A percentile compares a stretch with the other conserved stretches of the same genome.
These are phyloP conservation scores for Paralichthys olivaceus DNA, from an alignment of 2,113 vertebrate genomes.

Conservation along the genomic window DNA sequence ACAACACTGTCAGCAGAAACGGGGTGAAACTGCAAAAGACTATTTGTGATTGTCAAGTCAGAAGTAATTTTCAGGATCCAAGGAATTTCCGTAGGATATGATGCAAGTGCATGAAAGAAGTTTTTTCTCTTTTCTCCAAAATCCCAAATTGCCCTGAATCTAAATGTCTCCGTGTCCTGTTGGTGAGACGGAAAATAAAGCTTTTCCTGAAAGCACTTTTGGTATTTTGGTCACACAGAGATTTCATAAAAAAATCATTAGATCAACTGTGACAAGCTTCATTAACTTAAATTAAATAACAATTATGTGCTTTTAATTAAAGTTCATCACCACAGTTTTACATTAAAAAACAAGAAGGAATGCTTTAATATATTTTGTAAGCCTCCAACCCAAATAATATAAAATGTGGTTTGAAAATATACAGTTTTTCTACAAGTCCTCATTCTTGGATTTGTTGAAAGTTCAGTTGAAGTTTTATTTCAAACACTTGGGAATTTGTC, in stretches of 20 bases:
- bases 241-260: slow-evolving; percentile 19
- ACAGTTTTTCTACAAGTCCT: neutral
- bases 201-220: slow-evolving; percentile 6
- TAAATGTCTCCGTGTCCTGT: neutral
- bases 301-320: neutral
- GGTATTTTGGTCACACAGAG: slow-evolving; percentile 21
- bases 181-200: neutral
- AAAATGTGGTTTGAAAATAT: neutral
- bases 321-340: neutral
- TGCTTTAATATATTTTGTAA: neutral
- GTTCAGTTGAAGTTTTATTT: slow-evolving; percentile 58
- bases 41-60: slow-evolving; percentile 47
- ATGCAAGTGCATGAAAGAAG: slow-evolving; percentile 66
- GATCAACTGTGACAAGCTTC: slow-evolving; percentile 9
- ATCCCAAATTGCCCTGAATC: slow-evolving; percentile 8
- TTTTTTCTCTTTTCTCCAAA: neutral
- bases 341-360: neutral
- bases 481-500: slow-evolving; percentile 32
- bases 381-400: neutral
- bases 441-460: slow-evolving; percentile 43
- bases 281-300: slow-evolving; percentile 14
- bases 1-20: slow-evolving; percentile 68
- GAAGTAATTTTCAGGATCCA: slow-evolving; percentile 39
- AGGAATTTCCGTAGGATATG: slow-evolving; percentile 38
- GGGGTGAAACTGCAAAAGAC: slow-evolving; percentile 57